Evolutionary conservation across 2,888 invertebrate species (phyloP), one percentile per base, ranked within the genome.

Genomic region (Cheilosia vulpina): DNA sequence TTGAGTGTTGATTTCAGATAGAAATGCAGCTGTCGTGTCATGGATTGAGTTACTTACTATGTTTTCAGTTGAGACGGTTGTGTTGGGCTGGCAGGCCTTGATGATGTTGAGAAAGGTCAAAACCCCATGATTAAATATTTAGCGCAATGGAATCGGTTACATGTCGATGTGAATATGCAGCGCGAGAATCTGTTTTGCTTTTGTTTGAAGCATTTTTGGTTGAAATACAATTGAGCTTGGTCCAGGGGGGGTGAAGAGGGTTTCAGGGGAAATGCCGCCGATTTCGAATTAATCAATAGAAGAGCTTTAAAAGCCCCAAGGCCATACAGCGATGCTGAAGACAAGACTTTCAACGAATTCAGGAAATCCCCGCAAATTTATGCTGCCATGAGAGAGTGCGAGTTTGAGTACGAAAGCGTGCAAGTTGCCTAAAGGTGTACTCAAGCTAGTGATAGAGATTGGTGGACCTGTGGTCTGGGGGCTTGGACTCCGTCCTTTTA

Each of bases 11-110:
- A 78, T 78, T 78, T 72, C 79, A 72, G 41, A 60, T 72, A 43
- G 79, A 79, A 79, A 79, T 60, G 66, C 79, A 79, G 72, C 72
- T 79, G 79, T 58, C 65, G 43, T 72, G 60, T 58, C 31, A 52
- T 43, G 65, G 72, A 79, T 79, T 72, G 58, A 66, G 71, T 79
- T 79, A 79, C 79, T 58, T 41, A 13, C 13, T 52, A 43, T 43
- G 15, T 19, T 41, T 72, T 72, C 21, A 31, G 41, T 41, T 57
- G 17, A 72, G 65, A 63, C 43, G 63, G 21, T 41, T 60, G 24
- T 24, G 43, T n/a, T 38, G 38, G 13, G 38, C 15, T 34, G 15
- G 41, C 17, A 31, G 43, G 72, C 79, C 79, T 79, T 79, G 79
- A 15, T 34, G 52, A 38, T 79, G 52, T 72, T 72, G 65, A 53